A percentile compares a stretch with the other conserved stretches of the same genome.
phyloP scores from a whole-genome alignment of 2,113 vertebrate genomes.

The Tragelaphus buxtoni region DNA sequence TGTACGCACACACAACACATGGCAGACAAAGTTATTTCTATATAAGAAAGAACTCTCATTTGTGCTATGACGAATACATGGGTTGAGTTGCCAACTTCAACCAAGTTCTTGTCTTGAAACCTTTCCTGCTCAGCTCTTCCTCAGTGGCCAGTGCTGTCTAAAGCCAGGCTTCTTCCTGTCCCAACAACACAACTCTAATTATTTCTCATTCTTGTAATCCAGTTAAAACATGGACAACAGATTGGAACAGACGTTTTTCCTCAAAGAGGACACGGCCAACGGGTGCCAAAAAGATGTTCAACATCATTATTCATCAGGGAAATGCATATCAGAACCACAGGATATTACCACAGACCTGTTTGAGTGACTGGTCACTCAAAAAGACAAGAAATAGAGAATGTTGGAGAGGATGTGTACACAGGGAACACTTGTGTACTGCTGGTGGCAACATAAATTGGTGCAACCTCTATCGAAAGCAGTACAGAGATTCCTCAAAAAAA shows the following conservation, averaged over 20 bases:
- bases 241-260: background rate
- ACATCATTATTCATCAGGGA: background rate
- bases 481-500: background rate
- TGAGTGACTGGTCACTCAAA: background rate
- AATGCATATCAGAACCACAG: background rate
- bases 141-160: background rate
- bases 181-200: background rate
- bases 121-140: background rate
- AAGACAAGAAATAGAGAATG: background rate
- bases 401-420: background rate
- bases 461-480: background rate
- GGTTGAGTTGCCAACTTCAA: background rate
- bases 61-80: background rate
- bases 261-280: background rate
- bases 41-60: background rate
- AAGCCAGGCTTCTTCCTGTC: background rate
- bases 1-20: fast-evolving
- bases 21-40: background rate
- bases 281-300: background rate
- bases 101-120: background rate
- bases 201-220: background rate
- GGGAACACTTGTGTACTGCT: background rate
- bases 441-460: background rate
- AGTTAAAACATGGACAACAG: background rate
- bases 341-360: background rate